Percentiles rank a stretch among this genome's conserved stretches.
phyloP scores from a whole-genome alignment of 2,888 invertebrate species.

The Chrysomela aeneicollis region DNA sequence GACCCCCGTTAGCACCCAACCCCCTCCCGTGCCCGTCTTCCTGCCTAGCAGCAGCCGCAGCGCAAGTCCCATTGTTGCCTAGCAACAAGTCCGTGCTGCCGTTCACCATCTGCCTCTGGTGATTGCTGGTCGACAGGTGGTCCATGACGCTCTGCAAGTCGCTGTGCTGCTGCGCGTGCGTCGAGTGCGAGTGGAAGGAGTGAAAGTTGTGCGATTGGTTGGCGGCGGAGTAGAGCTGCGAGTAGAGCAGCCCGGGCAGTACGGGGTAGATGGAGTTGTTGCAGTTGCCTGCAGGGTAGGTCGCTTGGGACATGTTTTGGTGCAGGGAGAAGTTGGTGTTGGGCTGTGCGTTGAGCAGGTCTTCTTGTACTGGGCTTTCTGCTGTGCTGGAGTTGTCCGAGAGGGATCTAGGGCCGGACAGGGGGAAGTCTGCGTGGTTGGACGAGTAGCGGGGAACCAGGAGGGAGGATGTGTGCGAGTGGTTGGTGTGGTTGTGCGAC shows the following conservation, averaged over 20 bases:
- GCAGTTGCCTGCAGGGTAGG: slow-evolving; percentile 69
- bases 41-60: slow-evolving; percentile 68
- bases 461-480: slow-evolving; percentile 63
- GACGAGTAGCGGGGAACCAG: slow-evolving; percentile 74
- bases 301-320: slow-evolving; percentile 57
- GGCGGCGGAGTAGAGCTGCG: slow-evolving; percentile 82
- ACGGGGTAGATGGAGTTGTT: slow-evolving; percentile 81
- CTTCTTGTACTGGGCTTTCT: slow-evolving; percentile 84
- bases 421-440: slow-evolving; percentile 72
- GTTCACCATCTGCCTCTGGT: slow-evolving; percentile 62
- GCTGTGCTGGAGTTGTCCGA: slow-evolving; percentile 86
- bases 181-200: slow-evolving; percentile 71
- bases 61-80: slow-evolving; percentile 68
- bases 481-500: slow-evolving; percentile 66
- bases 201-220: slow-evolving; percentile 79
- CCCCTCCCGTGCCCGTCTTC: slow-evolving; percentile 63
- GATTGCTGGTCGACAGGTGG: slow-evolving; percentile 71
- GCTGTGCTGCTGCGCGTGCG: slow-evolving; percentile 65
- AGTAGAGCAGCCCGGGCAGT: slow-evolving; percentile 82
- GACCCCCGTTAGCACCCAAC: slow-evolving; percentile 56
- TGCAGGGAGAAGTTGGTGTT: slow-evolving; percentile 71
- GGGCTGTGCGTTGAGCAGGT: slow-evolving; percentile 72
- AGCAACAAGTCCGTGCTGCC: slow-evolving; percentile 62
- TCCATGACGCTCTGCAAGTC: slow-evolving; percentile 81
- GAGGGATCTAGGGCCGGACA: slow-evolving; percentile 76